Conservation (phyloP, 2,797 vertebrate species). For the Todus mexicanus region DNA sequence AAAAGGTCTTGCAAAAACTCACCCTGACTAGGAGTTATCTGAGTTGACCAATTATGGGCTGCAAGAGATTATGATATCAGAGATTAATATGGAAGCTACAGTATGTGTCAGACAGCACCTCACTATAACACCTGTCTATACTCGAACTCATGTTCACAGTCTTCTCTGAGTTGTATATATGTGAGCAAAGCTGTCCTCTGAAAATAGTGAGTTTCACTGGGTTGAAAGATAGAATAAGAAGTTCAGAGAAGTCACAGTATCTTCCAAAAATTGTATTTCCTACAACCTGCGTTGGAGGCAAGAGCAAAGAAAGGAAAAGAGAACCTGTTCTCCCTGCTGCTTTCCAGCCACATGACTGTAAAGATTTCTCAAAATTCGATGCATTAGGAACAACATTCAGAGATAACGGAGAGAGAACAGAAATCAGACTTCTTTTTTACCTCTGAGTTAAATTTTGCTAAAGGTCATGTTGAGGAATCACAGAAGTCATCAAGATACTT, state of each 20-base stretch:
- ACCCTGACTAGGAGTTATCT: background rate
- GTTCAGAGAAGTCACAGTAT: background rate
- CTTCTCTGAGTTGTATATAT: background rate
- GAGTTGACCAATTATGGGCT: accelerated
- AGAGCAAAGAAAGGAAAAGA: background rate
- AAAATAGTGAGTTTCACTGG: background rate
- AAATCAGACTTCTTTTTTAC: background rate
- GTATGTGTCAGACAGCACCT: background rate
- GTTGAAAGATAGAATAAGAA: background rate
- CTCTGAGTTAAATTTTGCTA: background rate
- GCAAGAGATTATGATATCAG: background rate
- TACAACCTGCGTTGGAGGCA: background rate
- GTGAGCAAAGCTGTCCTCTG: background rate
- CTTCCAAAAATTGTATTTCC: background rate
- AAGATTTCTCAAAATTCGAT: accelerated
- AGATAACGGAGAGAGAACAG: background rate
- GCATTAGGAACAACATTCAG: background rate
- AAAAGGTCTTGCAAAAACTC: background rate
- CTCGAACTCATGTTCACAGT: background rate
- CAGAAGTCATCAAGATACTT: background rate
- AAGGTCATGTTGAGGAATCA: background rate
- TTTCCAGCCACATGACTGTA: background rate
- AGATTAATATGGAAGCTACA: background rate
- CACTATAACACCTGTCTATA: background rate
- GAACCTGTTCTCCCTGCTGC: background rate